Conservation (phyloP, 2,797 vertebrate genomes). For the Microctenopoma steveboyesi region DNA sequence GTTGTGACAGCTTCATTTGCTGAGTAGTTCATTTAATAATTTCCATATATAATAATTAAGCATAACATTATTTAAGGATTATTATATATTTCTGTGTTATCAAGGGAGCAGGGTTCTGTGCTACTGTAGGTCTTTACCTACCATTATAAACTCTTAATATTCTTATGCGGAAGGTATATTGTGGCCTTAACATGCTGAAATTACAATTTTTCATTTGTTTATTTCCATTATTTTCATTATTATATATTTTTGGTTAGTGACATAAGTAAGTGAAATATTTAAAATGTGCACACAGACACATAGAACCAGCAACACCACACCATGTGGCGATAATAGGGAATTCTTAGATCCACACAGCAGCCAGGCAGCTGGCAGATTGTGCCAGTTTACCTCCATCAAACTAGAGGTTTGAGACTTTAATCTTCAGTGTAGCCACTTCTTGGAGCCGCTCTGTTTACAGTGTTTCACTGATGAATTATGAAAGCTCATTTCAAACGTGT, state of each 20-base stretch:
- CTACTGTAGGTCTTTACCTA: no score
- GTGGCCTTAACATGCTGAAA: no score
- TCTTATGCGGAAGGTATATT: no score
- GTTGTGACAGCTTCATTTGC: constrained; percentile 9
- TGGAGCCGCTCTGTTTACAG: constrained; percentile 32
- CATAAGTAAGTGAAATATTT: background rate
- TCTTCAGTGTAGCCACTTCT: constrained; percentile 37
- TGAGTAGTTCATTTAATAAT: constrained; percentile 8
- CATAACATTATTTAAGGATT: no score
- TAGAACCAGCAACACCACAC: background rate
- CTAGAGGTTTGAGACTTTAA: constrained; percentile 32
- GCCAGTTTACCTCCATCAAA: constrained; percentile 20
- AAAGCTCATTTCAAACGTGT: constrained; percentile 33
- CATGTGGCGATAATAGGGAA: background rate
- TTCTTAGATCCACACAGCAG: background rate
- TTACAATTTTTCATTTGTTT: no score
- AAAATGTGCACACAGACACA: background rate
- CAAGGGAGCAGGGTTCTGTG: no score
- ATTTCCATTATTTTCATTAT: background rate
- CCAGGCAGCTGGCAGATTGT: constrained; percentile 11
- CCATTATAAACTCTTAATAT: no score
- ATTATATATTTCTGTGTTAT: no score
- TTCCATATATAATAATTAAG: no score
- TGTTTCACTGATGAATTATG: constrained; percentile 38
- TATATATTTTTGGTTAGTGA: background rate